These are phyloP conservation scores for Cydia fagiglandana DNA, from an alignment of 1,140 invertebrate species.

Conservation along the genomic window DNA sequence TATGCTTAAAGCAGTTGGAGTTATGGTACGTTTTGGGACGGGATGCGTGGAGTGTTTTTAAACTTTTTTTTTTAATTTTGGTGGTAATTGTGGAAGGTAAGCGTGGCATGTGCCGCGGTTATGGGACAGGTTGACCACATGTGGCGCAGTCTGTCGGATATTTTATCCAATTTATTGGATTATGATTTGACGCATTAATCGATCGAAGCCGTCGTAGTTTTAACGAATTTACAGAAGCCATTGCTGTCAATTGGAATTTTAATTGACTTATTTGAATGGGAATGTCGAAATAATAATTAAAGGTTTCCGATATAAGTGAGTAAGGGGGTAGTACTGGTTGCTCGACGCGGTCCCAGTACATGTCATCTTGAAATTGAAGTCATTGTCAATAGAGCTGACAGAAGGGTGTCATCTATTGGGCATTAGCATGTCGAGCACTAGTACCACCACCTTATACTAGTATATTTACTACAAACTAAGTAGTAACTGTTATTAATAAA, in stretches of 20 bases:
- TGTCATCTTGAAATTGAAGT: too few species aligned
- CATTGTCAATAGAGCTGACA: too few species aligned
- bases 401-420: too few species aligned
- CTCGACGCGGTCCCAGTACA: too few species aligned
- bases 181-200: conserved; percentile 68
- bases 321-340: too few species aligned
- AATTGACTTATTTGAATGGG: not conserved
- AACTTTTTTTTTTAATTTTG: conserved; percentile 60
- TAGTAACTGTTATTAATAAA: too few species aligned
- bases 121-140: conserved; percentile 78
- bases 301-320: too few species aligned
- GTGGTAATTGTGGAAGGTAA: conserved; percentile 64
- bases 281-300: not conserved
- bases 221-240: conserved; percentile 10
- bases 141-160: conserved; percentile 70
- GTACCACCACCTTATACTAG: too few species aligned
- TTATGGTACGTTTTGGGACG: conserved; percentile 34
- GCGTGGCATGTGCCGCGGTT: conserved; percentile 75
- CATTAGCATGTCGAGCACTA: too few species aligned
- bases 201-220: conserved; percentile 33
- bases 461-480: too few species aligned
- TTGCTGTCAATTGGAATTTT: conserved; percentile 4
- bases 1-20: conserved; percentile 35
- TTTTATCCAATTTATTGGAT: conserved; percentile 68
- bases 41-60: conserved; percentile 36